Conservation (phyloP, 2,888 invertebrate species). For the Cryptocheilus praepositus region DNA sequence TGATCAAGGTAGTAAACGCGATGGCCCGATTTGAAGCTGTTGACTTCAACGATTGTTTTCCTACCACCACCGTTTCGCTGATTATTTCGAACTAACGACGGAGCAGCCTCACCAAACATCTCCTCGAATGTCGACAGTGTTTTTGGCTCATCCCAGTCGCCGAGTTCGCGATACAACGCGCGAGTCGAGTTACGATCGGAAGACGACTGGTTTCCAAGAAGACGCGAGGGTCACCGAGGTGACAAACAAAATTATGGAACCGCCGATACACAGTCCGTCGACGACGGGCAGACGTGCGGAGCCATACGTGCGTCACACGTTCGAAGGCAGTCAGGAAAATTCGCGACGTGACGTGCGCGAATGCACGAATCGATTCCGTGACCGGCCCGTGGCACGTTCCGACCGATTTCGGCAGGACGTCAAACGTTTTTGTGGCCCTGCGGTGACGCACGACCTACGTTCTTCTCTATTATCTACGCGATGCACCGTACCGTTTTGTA, state of each 20-base stretch:
- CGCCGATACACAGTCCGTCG: background rate
- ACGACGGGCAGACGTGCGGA: background rate
- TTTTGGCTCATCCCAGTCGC: too few species aligned
- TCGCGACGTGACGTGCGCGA: background rate
- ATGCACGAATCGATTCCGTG: background rate
- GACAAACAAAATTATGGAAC: conserved; percentile 24
- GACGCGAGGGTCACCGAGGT: conserved; percentile 8
- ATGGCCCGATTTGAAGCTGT: too few species aligned
- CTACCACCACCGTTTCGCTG: too few species aligned
- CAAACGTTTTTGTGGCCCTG: background rate
- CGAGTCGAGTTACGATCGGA: conserved; percentile 3
- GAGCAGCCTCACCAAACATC: too few species aligned
- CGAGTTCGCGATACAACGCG: too few species aligned
- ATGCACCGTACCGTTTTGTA: too few species aligned
- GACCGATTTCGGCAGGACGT: background rate
- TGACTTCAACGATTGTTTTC: too few species aligned
- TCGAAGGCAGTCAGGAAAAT: background rate
- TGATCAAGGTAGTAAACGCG: too few species aligned
- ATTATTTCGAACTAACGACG: too few species aligned
- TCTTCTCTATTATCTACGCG: too few species aligned
- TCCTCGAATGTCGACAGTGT: too few species aligned
- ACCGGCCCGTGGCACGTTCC: background rate
- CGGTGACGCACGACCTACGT: too few species aligned
- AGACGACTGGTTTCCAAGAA: conserved; percentile 24
- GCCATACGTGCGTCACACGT: conserved; percentile 1